phyloP scores from a whole-genome alignment of 2,888 invertebrate genomes.

The Caenorhabditis auriculariae region DNA sequence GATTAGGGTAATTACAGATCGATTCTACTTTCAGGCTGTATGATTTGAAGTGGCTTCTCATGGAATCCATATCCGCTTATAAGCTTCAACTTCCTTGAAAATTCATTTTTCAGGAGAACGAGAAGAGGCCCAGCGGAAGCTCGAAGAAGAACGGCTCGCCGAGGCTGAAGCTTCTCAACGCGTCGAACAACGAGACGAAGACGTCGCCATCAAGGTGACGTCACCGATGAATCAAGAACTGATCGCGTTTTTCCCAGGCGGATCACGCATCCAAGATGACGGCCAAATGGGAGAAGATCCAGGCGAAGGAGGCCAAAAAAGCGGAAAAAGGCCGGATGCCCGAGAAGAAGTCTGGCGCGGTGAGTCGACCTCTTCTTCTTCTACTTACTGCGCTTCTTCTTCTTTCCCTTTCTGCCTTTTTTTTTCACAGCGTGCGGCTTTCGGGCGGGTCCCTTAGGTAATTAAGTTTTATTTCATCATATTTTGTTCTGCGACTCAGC shows the following conservation, averaged over 20 bases:
- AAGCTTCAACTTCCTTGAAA: background rate
- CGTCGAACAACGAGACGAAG: constrained; percentile 36
- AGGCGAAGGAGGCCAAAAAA: constrained; percentile 64
- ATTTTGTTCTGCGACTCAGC: too few species aligned
- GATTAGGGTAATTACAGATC: too few species aligned
- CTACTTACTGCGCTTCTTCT: background rate
- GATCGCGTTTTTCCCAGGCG: constrained; percentile 26
- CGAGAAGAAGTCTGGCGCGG: constrained; percentile 34
- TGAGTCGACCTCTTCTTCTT: constrained; percentile 7
- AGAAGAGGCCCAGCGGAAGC: constrained; percentile 51
- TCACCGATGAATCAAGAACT: background rate
- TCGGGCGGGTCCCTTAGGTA: constrained; percentile 1
- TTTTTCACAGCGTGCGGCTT: background rate
- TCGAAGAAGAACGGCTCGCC: constrained; percentile 51
- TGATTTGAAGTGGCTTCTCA: too few species aligned
- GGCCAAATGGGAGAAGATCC: constrained; percentile 64
- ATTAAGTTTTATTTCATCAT: too few species aligned
- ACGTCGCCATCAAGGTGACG: constrained; percentile 32
- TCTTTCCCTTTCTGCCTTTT: background rate
- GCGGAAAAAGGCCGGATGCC: constrained; percentile 62
- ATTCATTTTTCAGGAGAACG: constrained; percentile 49
- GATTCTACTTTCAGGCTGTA: too few species aligned
- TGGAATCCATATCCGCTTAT: too few species aligned
- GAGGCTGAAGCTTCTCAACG: constrained; percentile 30
- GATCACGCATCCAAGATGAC: constrained; percentile 64